These are phyloP conservation scores for Carlito syrichta DNA, from an alignment of 2,113 vertebrate genomes.

Conservation along the genomic window DNA sequence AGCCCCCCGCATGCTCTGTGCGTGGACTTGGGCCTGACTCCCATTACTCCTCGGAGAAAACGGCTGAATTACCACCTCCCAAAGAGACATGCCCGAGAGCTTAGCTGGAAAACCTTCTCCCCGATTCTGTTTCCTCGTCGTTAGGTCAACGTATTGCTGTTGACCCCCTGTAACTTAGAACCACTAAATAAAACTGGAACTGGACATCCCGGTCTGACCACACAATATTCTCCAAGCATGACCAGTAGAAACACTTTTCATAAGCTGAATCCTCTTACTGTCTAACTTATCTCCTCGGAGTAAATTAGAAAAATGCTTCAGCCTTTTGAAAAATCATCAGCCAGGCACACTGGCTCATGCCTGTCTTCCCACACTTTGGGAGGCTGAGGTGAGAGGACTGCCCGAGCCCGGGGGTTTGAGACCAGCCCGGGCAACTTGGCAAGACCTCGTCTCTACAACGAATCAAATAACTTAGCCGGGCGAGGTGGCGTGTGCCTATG, in stretches of 20 bases:
- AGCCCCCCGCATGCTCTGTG: not conserved
- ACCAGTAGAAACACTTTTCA: not conserved
- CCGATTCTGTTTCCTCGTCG: not conserved
- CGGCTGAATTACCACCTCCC: not conserved
- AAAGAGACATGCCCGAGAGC: not conserved
- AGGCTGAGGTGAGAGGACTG: no score
- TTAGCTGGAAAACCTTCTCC: not conserved
- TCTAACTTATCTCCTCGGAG: not conserved
- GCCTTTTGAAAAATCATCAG: not conserved
- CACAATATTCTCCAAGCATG: not conserved
- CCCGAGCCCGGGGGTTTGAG: no score
- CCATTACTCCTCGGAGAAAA: not conserved
- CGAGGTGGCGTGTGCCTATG: no score
- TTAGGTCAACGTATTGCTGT: not conserved
- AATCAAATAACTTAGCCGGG: no score
- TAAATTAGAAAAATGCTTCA: constrained; percentile 12
- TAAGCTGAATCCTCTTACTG: not conserved
- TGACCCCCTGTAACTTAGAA: not conserved
- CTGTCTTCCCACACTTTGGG: no score
- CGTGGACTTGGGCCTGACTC: not conserved
- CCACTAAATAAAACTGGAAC: not conserved
- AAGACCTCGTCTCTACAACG: no score
- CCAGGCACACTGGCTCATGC: no score
- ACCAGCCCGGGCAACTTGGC: no score
- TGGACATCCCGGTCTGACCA: not conserved